phyloP scores from a whole-genome alignment of 2,797 vertebrate species.

The Poecilia velifera region DNA sequence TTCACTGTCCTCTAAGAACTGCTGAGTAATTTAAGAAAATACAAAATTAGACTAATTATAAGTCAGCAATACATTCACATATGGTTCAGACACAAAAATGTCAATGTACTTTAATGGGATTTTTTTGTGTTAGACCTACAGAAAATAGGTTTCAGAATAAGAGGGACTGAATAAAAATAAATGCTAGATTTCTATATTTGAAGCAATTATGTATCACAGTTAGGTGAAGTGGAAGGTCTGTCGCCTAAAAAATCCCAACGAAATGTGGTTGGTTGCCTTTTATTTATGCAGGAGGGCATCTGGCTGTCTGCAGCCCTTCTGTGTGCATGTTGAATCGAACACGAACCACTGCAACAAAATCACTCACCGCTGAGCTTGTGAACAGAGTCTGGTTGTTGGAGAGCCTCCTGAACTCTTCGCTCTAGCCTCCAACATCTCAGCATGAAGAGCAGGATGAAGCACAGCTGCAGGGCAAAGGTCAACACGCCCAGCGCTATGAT shows the following conservation, averaged over 20 bases:
- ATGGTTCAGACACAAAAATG: not conserved
- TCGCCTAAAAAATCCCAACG: not conserved
- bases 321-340: not conserved
- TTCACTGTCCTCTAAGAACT: not conserved
- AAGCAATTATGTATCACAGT: not conserved
- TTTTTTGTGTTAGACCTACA: not conserved
- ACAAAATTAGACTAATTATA: not conserved
- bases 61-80: not conserved
- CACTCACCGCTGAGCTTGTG: constrained; percentile 52
- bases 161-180: not conserved
- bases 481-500: constrained; percentile 61
- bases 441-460: constrained; percentile 61
- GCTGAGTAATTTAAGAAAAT: not conserved
- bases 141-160: not conserved
- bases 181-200: not conserved
- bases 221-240: not conserved
- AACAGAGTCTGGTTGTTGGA: constrained; percentile 28
- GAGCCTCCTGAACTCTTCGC: constrained; percentile 36
- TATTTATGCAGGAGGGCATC: not conserved
- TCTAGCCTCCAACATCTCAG: constrained; percentile 66
- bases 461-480: constrained; percentile 78
- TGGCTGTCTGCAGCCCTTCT: not conserved
- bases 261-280: not conserved
- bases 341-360: not conserved
- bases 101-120: not conserved